Percentiles rank a stretch among this genome's conserved stretches.
phyloP scores from a whole-genome alignment of 2,113 vertebrate species.

The Hyla sarda region DNA sequence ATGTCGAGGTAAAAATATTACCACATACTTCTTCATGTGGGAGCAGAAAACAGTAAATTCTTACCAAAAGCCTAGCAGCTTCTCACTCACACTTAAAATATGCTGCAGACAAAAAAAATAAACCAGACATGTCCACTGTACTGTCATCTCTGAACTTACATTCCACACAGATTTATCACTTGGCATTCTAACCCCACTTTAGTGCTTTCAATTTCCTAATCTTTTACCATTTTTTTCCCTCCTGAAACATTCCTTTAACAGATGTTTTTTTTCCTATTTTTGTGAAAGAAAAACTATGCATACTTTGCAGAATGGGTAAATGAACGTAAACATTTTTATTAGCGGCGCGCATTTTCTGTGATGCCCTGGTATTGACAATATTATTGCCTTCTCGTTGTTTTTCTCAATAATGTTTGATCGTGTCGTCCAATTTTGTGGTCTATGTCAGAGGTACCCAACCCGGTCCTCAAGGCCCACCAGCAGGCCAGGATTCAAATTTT shows the following conservation, averaged over 20 bases:
- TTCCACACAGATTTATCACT: conserved; percentile 37
- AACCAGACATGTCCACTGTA: conserved; percentile 22
- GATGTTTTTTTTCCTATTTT: not conserved
- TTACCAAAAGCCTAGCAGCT: conserved; percentile 26
- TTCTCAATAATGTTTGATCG: not conserved
- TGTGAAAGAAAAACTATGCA: not conserved
- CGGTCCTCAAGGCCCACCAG: too few relatives aligned
- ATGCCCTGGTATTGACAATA: not conserved
- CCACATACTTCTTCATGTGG: conserved; percentile 39
- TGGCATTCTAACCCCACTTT: not conserved
- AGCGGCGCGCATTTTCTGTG: not conserved
- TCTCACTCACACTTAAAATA: conserved; percentile 30
- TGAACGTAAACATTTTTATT: too few relatives aligned
- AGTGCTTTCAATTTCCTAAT: conserved; percentile 23
- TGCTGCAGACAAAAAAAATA: conserved; percentile 21
- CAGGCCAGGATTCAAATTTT: not conserved
- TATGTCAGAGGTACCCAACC: too few relatives aligned
- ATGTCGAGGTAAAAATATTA: conserved; percentile 42
- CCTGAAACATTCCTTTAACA: conserved; percentile 21
- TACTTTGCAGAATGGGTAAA: not conserved
- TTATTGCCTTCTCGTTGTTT: not conserved
- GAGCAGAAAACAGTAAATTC: conserved; percentile 45
- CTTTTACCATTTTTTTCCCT: not conserved
- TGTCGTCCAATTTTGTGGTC: not conserved
- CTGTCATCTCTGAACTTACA: conserved; percentile 17